These are phyloP conservation scores for Lepidurus arcticus DNA, from an alignment of 1,140 invertebrate species.

Conservation along the genomic window DNA sequence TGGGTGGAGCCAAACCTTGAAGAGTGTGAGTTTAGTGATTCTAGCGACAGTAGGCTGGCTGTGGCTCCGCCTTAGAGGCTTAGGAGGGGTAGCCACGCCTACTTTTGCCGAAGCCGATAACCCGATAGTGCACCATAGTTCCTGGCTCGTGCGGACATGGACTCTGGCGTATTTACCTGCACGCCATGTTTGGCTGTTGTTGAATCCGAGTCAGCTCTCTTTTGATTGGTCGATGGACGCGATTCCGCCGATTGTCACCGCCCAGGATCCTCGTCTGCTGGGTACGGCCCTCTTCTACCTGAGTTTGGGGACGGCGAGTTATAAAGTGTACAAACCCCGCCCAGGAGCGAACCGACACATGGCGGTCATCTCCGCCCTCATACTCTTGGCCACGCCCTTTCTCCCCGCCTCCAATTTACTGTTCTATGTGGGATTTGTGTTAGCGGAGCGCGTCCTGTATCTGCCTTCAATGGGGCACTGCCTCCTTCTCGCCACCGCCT, in stretches of 20 bases:
- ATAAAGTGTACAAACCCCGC: not conserved
- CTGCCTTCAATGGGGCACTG: conserved; percentile 93
- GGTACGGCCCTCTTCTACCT: conserved; percentile 64
- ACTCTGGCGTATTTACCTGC: conserved; percentile 71
- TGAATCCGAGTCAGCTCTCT: conserved; percentile 74
- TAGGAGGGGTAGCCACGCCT: conserved; percentile 59
- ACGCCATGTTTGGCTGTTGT: conserved; percentile 73
- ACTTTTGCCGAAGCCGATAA: conserved; percentile 84
- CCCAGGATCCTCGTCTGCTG: conserved; percentile 69
- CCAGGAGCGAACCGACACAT: not conserved
- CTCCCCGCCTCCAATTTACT: conserved; percentile 87
- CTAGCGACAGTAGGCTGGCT: conserved; percentile 44
- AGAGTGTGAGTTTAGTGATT: conserved; percentile 5
- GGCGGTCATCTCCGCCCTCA: not conserved
- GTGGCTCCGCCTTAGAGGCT: conserved; percentile 54
- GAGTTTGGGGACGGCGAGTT: not conserved
- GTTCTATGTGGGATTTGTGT: conserved; percentile 95
- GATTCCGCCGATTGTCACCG: conserved; percentile 66
- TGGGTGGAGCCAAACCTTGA: not conserved
- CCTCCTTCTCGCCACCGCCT: conserved; percentile 74
- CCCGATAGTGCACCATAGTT: conserved; percentile 69
- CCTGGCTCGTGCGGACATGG: conserved; percentile 59
- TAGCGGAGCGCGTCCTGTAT: conserved; percentile 91
- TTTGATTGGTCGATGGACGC: conserved; percentile 97
- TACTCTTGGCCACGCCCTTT: conserved; percentile 56